Base-by-base conservation (phyloP, 2,113 vertebrate species). In the Dasyurus viverrinus region DNA sequence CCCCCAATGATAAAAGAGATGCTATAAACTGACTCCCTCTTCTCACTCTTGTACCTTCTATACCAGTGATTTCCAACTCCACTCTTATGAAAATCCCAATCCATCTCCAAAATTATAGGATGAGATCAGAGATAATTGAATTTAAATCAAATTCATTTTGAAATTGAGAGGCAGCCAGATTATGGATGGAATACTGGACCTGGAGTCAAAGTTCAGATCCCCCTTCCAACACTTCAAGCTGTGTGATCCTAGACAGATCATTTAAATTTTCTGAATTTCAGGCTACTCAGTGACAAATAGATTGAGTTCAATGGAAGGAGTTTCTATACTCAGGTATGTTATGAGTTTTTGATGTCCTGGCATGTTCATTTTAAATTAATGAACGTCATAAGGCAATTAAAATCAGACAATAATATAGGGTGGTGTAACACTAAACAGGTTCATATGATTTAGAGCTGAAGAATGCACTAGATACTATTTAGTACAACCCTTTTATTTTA, bases 41-140 rank as follows among this genome's bases (percentile, higher is more conserved):
- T 42, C 3, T 2, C 2, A 6, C 53, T 9, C 23, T 68, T 47
- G n/a, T 0, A 93, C 22, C 36, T 19, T 24, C 30, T 5, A 90
- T 92, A 54, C 92, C 54, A n/a, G 94, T 84, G 48, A 27, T 36
- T 54, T 54, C 97, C n/a, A 47, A 27, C 52, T 54, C 60, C 1
- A 2, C 22, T 47, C 24, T 54, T 55, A 47, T 48, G 24, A 53
- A 6, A 46, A 3, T 48, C 47, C 68, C 5, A 27, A 50, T 27
- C 7, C 30, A 24, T 50, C 90, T 76, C 36, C 55, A 54, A 84
- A n/a, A 8, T 53, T 52, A 19, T 48, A 54, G 30, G 54, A 93
- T 93, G 46, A 5, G 89, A 57, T 94, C 14, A 36, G 30, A 26
- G 16, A n/a, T 24, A n/a, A 47, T 53, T 36, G 57, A 89, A 94